These are phyloP conservation scores for Athetis lepigone DNA, from an alignment of 2,888 invertebrate species.

Conservation along the genomic window DNA sequence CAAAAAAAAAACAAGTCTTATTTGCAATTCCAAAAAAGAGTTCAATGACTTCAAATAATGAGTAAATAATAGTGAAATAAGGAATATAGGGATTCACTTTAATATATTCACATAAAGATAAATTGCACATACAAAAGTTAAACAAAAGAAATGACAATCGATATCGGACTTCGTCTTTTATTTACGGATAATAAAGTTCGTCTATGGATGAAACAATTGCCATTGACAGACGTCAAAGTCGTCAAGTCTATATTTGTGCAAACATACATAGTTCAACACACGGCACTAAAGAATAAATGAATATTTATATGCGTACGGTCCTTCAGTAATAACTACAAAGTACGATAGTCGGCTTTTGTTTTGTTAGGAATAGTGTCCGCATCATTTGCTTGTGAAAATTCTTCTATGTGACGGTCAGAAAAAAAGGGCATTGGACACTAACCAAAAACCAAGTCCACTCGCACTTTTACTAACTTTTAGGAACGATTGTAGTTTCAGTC, in stretches of 20 bases:
- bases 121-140: no score
- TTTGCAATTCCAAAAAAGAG: no score
- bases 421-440: neutral
- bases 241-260: slow-evolving; percentile 12
- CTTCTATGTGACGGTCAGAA: neutral
- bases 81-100: no score
- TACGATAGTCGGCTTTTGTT: slow-evolving; percentile 3
- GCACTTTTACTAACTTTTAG: no score
- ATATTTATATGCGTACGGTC: neutral
- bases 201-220: slow-evolving; percentile 9
- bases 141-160: slow-evolving; percentile 29
- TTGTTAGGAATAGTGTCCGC: neutral
- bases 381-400: neutral
- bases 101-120: no score
- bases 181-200: neutral
- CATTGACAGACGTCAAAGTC: neutral
- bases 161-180: slow-evolving; percentile 15
- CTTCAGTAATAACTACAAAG: neutral
- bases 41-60: no score
- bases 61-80: no score
- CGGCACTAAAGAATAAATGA: slow-evolving; percentile 7
- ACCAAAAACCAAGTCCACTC: no score
- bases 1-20: no score
- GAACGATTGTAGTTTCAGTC: no score
- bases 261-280: slow-evolving; percentile 15